Evolutionary conservation across 2,888 invertebrate genomes (phyloP).

Genomic region (Oscheius sp.): DNA sequence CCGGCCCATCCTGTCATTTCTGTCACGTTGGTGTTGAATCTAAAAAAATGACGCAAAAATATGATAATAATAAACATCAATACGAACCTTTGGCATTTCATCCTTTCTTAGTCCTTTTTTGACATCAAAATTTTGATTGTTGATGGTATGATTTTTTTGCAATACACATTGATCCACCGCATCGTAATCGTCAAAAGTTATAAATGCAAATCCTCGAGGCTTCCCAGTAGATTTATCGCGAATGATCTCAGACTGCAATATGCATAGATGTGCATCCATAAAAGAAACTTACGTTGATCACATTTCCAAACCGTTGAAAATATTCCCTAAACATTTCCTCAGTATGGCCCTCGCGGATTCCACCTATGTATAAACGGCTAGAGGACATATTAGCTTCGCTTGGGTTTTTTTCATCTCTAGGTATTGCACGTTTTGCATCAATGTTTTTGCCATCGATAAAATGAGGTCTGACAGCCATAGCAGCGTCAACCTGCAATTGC

Average conservation of each 20-base stretch:
- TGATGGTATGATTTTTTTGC: conserved; percentile 66
- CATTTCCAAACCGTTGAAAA: conserved; percentile 67
- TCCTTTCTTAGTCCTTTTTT: conserved; percentile 72
- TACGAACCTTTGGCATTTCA: conserved; percentile 62
- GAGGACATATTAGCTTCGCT: conserved; percentile 66
- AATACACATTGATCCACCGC: conserved; percentile 72
- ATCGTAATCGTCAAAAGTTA: conserved; percentile 73
- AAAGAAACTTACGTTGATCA: conserved; percentile 55
- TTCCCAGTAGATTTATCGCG: conserved; percentile 71
- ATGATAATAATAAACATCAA: not conserved
- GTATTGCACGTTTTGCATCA: conserved; percentile 96
- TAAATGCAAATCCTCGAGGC: conserved; percentile 72
- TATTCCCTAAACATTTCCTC: conserved; percentile 70
- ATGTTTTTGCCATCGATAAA: conserved; percentile 92
- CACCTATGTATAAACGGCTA: conserved; percentile 71
- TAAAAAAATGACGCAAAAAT: conserved; percentile 7
- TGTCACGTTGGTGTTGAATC: conserved; percentile 50
- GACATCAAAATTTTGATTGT: conserved; percentile 70
- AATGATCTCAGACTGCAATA: conserved; percentile 64
- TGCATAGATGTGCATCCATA: too few relatives aligned
- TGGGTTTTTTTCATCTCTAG: conserved; percentile 78
- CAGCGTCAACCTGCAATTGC: conserved; percentile 86
- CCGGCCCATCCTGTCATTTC: conserved; percentile 41
- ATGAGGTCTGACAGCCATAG: conserved; percentile 86
- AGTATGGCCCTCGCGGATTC: conserved; percentile 70